Evolutionary conservation across 1,140 invertebrate species (phyloP).

Genomic region (Phenacoccus solenopsis): DNA sequence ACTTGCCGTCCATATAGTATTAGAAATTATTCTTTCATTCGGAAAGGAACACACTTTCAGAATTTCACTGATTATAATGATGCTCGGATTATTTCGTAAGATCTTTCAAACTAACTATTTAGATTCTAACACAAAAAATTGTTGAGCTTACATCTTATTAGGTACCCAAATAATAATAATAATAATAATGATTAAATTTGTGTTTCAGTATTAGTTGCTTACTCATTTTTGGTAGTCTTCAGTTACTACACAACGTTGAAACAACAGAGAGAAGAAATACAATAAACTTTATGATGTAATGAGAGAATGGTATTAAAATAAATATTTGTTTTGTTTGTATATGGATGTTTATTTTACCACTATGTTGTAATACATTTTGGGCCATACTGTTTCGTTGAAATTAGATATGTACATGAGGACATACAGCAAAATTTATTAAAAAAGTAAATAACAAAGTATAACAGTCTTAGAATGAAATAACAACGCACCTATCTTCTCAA

Average conservation of each 20-base stretch:
- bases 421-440: not conserved
- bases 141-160: too few species aligned
- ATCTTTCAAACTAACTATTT: not conserved
- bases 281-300: not conserved
- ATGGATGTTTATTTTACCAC: not conserved
- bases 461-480: not conserved
- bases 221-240: slow-evolving; percentile 8
- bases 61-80: too few species aligned
- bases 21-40: too few species aligned
- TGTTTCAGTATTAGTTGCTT: not conserved
- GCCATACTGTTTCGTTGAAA: too few species aligned
- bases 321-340: not conserved
- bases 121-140: not conserved
- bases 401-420: too few species aligned
- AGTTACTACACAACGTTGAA: not conserved
- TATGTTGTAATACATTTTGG: not conserved
- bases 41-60: too few species aligned
- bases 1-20: too few species aligned
- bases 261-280: slow-evolving; percentile 5
- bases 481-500: too few species aligned
- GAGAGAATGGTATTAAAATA: not conserved
- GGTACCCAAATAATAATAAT: too few species aligned
- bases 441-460: not conserved
- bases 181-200: too few species aligned
- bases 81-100: not conserved